These are phyloP conservation scores for Eubasilissa splendida DNA, from an alignment of 2,888 invertebrate genomes.

Conservation along the genomic window DNA sequence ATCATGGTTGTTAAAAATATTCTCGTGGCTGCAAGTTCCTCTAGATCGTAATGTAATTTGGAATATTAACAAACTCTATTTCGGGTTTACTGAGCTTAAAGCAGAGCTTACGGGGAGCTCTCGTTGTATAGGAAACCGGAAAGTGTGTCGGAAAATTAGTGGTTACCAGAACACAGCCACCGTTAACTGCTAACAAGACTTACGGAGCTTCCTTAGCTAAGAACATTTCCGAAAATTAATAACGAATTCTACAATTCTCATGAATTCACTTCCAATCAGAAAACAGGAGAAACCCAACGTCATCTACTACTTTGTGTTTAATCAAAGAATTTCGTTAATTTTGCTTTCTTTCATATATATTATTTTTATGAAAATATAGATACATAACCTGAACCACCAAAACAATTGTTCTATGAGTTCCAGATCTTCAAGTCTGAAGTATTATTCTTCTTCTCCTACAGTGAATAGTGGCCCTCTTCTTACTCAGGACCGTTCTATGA, in stretches of 20 bases:
- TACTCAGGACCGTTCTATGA: no score
- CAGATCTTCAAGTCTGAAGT: no score
- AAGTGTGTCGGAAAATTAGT: conserved; percentile 45
- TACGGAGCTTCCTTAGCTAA: conserved; percentile 6
- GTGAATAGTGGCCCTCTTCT: no score
- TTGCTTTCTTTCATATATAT: neutral
- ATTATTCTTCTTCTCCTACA: no score
- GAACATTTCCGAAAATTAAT: conserved; percentile 12
- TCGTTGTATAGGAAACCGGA: conserved; percentile 24
- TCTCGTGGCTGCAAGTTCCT: no score
- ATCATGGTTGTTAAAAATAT: no score
- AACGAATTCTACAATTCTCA: neutral
- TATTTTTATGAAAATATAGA: neutral
- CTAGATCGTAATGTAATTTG: neutral
- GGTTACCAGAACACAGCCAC: conserved; percentile 40
- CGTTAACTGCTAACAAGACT: conserved; percentile 23
- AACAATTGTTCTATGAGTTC: neutral
- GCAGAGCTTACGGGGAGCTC: conserved; percentile 4
- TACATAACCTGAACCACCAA: neutral
- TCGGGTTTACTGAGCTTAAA: neutral
- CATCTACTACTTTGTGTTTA: neutral
- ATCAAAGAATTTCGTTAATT: no score
- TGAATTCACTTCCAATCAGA: neutral
- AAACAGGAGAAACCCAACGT: neutral
- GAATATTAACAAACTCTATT: conserved; percentile 12